Conservation (phyloP, 2,888 invertebrate species). For the Oithona nana region DNA sequence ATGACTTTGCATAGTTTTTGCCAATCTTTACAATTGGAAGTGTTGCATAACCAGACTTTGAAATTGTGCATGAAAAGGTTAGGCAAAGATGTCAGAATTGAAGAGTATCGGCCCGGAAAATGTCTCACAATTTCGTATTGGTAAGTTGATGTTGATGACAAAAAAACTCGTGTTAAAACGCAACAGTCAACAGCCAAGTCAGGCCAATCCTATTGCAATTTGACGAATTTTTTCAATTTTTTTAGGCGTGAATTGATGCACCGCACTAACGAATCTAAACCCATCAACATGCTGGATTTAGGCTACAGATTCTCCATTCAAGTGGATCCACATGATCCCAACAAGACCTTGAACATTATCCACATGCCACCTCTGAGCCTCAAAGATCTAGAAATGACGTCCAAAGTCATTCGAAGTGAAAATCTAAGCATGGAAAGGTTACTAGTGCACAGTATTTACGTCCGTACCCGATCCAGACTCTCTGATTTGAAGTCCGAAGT, state of each 20-base stretch:
- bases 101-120: constrained; percentile 72
- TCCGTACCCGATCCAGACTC: constrained; percentile 63
- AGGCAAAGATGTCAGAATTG: constrained; percentile 58
- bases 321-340: constrained; percentile 60
- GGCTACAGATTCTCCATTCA: constrained; percentile 74
- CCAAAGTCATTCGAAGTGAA: constrained; percentile 42
- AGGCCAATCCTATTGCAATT: too few relatives aligned
- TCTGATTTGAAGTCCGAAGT: constrained; percentile 59
- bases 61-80: constrained; percentile 44
- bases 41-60: constrained; percentile 67
- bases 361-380: constrained; percentile 32
- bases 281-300: constrained; percentile 54
- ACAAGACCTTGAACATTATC: constrained; percentile 42
- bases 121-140: constrained; percentile 84
- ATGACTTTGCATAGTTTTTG: constrained; percentile 76
- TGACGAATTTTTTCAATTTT: too few relatives aligned
- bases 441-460: constrained; percentile 83
- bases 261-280: constrained; percentile 25
- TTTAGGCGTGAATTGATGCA: constrained; percentile 40
- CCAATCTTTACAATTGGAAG: constrained; percentile 80
- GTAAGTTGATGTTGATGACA: too few relatives aligned
- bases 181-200: too few relatives aligned
- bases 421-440: constrained; percentile 85
- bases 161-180: too few relatives aligned
- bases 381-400: constrained; percentile 30